These are phyloP conservation scores for Lates calcarifer DNA, from an alignment of 2,113 vertebrate species.

Conservation along the genomic window DNA sequence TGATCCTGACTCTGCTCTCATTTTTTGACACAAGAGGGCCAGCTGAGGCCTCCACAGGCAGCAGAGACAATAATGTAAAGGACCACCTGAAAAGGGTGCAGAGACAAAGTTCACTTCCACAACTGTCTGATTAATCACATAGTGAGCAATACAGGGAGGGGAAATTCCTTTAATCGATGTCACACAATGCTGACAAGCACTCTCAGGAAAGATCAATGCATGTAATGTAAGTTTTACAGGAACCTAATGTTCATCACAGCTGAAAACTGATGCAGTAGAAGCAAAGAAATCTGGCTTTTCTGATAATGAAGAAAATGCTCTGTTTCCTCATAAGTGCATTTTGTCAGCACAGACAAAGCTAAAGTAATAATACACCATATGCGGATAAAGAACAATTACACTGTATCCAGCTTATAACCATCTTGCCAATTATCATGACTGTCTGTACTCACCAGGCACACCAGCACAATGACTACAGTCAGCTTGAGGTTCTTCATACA, in stretches of 20 bases:
- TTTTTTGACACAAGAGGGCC: slow-evolving; percentile 90
- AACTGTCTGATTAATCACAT: neutral
- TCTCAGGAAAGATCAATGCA: neutral
- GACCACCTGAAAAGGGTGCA: slow-evolving; percentile 85
- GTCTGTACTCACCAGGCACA: slow-evolving; percentile 88
- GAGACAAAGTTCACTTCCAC: slow-evolving; percentile 9
- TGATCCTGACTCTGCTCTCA: slow-evolving; percentile 68
- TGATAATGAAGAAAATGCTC: neutral
- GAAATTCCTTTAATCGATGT: neutral
- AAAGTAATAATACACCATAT: neutral
- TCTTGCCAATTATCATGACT: neutral
- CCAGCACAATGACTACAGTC: slow-evolving; percentile 90
- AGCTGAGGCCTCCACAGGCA: slow-evolving; percentile 91
- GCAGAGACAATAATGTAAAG: slow-evolving; percentile 92
- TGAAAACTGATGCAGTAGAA: neutral
- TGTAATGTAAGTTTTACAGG: neutral
- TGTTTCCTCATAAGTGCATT: neutral
- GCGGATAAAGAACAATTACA: neutral
- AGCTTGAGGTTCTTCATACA: slow-evolving; percentile 99
- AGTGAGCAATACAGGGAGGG: neutral
- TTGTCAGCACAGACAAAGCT: neutral
- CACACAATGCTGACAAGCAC: neutral
- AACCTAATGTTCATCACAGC: neutral
- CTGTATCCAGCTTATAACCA: neutral
- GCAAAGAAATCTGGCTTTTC: neutral